Conservation (phyloP, 1,140 invertebrate genomes). For the Eufriesea mexicana region DNA sequence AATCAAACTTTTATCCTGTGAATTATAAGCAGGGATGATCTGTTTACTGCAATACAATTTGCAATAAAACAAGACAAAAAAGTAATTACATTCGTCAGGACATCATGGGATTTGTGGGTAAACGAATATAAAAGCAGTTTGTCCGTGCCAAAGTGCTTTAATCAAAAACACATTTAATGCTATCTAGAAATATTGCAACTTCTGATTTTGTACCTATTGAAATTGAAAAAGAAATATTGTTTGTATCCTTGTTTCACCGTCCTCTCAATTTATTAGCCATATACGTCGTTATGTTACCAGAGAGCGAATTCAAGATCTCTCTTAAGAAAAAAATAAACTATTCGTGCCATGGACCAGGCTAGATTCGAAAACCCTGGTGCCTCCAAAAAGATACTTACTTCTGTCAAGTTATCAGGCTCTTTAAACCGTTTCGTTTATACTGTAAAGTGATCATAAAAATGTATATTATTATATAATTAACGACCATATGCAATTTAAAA, state of each 20-base stretch:
- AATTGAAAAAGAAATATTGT: slow-evolving; percentile 31
- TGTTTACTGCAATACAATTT: background rate
- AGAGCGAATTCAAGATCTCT: slow-evolving; percentile 60
- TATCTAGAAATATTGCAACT: slow-evolving; percentile 40
- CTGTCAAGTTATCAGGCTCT: slow-evolving; percentile 56
- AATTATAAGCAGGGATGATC: slow-evolving; percentile 11
- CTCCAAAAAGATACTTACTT: slow-evolving; percentile 36
- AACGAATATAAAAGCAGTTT: slow-evolving; percentile 59
- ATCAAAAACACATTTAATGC: slow-evolving; percentile 56
- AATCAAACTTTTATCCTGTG: slow-evolving; percentile 46
- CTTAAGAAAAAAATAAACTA: slow-evolving; percentile 32
- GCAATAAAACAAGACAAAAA: slow-evolving; percentile 12
- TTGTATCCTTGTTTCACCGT: slow-evolving; percentile 42
- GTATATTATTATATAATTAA: slow-evolving; percentile 77
- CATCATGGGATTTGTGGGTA: slow-evolving; percentile 17
- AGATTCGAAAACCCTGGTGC: slow-evolving; percentile 55
- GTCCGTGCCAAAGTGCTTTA: slow-evolving; percentile 68
- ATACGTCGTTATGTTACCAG: slow-evolving; percentile 59
- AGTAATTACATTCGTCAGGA: slow-evolving; percentile 7
- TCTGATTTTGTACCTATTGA: slow-evolving; percentile 22
- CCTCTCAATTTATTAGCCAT: slow-evolving; percentile 60
- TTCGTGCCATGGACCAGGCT: slow-evolving; percentile 67
- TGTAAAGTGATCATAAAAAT: slow-evolving; percentile 74
- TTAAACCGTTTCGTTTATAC: slow-evolving; percentile 69
- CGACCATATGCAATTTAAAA: slow-evolving; percentile 73